phyloP scores from a whole-genome alignment of 1,140 invertebrate genomes.

The Agrilus planipennis region DNA sequence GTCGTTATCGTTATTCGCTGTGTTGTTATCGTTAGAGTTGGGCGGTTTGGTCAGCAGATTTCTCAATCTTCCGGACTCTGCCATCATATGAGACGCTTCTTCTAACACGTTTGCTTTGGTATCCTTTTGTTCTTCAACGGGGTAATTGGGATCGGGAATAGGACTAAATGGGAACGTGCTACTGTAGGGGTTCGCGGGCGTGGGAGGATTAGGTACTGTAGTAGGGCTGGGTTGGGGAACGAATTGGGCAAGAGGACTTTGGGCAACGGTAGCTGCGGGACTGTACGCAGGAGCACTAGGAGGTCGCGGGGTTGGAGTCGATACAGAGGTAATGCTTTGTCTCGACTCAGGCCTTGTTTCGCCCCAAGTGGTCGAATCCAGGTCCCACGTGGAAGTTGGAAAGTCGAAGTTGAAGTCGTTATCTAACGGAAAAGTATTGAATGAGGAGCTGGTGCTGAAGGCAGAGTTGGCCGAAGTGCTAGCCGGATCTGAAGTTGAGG shows the following conservation, averaged over 20 bases:
- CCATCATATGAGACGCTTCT: conserved; percentile 21
- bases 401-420: conserved; percentile 53
- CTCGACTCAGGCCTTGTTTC: conserved; percentile 43
- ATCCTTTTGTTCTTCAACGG: conserved; percentile 28
- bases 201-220: conserved; percentile 30
- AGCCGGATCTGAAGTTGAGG: conserved; percentile 29
- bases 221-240: conserved; percentile 39
- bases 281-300: conserved; percentile 36
- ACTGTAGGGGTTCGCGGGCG: conserved; percentile 34
- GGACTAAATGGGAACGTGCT: conserved; percentile 48
- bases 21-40: conserved; percentile 47
- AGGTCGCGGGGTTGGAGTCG: conserved; percentile 38
- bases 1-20: conserved; percentile 32
- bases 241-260: conserved; percentile 31
- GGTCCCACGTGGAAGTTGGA: conserved; percentile 40
- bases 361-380: conserved; percentile 32
- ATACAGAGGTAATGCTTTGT: conserved; percentile 37
- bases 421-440: conserved; percentile 31
- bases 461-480: conserved; percentile 31
- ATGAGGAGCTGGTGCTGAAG: conserved; percentile 29
- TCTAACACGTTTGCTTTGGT: conserved; percentile 30
- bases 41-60: conserved; percentile 28
- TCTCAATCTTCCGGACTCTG: conserved; percentile 22
- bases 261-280: conserved; percentile 39
- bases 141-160: conserved; percentile 36